Percentiles rank a stretch among this genome's conserved stretches.
Conservation (phyloP, 2,888 invertebrate genomes). For the Orgyia antiqua region DNA sequence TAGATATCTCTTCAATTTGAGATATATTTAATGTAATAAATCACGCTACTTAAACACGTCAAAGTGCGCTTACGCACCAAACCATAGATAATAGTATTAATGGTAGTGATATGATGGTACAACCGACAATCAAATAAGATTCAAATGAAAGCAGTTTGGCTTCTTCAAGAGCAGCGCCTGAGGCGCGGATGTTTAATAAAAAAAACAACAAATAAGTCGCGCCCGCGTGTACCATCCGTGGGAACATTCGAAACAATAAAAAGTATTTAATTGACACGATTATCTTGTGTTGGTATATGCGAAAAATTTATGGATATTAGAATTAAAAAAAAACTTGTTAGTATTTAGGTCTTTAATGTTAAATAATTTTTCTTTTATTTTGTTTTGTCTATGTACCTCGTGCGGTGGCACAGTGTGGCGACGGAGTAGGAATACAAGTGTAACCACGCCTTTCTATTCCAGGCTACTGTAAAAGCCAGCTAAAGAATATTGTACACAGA, state of each 20-base stretch:
- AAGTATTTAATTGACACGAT: slow-evolving; percentile 41
- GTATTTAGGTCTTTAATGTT: too few species aligned
- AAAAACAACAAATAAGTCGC: slow-evolving; percentile 42
- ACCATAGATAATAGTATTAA: slow-evolving; percentile 57
- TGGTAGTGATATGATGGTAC: slow-evolving; percentile 47
- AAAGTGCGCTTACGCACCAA: slow-evolving; percentile 56
- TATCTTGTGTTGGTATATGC: slow-evolving; percentile 55
- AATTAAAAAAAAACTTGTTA: too few species aligned
- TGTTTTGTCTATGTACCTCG: too few species aligned
- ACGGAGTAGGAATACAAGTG: too few species aligned
- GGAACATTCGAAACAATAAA: slow-evolving; percentile 59
- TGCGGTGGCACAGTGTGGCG: too few species aligned
- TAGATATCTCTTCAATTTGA: slow-evolving; percentile 31
- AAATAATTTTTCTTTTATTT: too few species aligned
- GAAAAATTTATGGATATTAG: too few species aligned
- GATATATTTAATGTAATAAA: slow-evolving; percentile 46
- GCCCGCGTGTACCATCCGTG: slow-evolving; percentile 64
- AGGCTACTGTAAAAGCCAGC: too few species aligned
- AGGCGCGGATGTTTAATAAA: slow-evolving; percentile 57
- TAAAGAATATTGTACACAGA: too few species aligned
- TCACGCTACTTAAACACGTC: slow-evolving; percentile 60
- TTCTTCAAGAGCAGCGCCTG: slow-evolving; percentile 45
- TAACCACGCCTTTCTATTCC: too few species aligned
- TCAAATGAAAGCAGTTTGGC: slow-evolving; percentile 59
- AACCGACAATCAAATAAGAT: slow-evolving; percentile 61